Conservation (phyloP, 2,113 vertebrate species). For the Lampris incognitus region DNA sequence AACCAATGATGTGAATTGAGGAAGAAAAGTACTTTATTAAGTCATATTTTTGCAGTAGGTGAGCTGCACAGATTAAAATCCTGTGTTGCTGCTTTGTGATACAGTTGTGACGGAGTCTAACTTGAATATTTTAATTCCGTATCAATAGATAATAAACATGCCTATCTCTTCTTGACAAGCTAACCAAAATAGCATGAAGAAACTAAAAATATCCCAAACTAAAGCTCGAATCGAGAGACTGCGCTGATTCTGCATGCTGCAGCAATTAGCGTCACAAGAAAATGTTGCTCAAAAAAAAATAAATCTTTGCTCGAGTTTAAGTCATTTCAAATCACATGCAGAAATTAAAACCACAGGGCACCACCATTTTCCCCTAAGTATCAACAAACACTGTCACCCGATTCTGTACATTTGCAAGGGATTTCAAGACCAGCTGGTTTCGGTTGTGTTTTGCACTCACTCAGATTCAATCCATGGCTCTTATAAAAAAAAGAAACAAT, state of each 20-base stretch:
- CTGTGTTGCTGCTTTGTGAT: too few species aligned
- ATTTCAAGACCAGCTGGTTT: constrained; percentile 8
- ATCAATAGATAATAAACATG: too few species aligned
- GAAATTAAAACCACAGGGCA: constrained; percentile 3
- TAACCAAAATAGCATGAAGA: too few species aligned
- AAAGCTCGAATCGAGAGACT: too few species aligned
- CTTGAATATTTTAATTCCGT: too few species aligned
- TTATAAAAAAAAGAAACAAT: constrained; percentile 13
- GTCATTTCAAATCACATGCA: neutral
- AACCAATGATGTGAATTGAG: neutral
- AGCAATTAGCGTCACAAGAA: neutral
- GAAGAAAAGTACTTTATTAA: neutral
- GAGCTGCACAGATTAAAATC: too few species aligned
- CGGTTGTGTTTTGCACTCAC: constrained; percentile 25
- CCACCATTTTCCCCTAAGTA: neutral
- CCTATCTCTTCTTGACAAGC: too few species aligned
- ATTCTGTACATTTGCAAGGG: constrained; percentile 6
- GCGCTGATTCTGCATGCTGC: neutral
- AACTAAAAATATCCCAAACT: too few species aligned
- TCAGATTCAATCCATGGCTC: neutral
- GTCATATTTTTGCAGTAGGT: too few species aligned
- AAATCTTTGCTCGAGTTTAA: neutral
- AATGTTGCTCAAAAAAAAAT: neutral
- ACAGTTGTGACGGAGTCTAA: too few species aligned
- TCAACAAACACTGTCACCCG: constrained; percentile 21